Conservation (phyloP, 2,113 vertebrate genomes). For the Lagopus leucura region DNA sequence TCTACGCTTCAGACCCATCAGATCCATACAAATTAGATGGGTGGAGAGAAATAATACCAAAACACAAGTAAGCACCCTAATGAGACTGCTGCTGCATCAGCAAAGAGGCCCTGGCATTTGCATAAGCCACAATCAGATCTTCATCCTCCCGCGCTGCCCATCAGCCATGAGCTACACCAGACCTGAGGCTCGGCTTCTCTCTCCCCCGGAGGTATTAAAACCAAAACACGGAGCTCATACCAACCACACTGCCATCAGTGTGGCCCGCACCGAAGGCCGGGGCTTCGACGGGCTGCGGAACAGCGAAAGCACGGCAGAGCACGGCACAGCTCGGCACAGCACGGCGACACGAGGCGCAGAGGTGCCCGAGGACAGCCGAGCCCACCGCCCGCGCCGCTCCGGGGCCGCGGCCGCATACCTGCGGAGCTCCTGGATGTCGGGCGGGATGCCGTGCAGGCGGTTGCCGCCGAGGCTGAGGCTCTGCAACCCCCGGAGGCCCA, state of each 20-base stretch:
- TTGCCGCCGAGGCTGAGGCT: conserved; percentile 96
- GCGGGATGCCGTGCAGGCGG: conserved; percentile 89
- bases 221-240: accelerated
- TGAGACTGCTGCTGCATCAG: not conserved
- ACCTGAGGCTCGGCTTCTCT: accelerated
- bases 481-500: conserved; percentile 85
- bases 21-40: accelerated
- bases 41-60: not conserved
- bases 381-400: too few relatives aligned
- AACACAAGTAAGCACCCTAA: not conserved
- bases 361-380: too few relatives aligned
- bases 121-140: not conserved
- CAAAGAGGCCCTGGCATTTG: not conserved
- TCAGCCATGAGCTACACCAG: accelerated
- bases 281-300: too few relatives aligned
- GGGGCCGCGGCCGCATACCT: conserved; percentile 76
- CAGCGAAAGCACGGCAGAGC: too few relatives aligned
- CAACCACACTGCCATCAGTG: not conserved
- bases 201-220: not conserved
- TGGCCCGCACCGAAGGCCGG: not conserved
- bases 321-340: too few relatives aligned
- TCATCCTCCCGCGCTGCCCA: not conserved
- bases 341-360: too few relatives aligned
- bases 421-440: conserved; percentile 89
- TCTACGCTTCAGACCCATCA: accelerated